Conservation (phyloP, 2,797 vertebrate species). For the Lepus townsendii region DNA sequence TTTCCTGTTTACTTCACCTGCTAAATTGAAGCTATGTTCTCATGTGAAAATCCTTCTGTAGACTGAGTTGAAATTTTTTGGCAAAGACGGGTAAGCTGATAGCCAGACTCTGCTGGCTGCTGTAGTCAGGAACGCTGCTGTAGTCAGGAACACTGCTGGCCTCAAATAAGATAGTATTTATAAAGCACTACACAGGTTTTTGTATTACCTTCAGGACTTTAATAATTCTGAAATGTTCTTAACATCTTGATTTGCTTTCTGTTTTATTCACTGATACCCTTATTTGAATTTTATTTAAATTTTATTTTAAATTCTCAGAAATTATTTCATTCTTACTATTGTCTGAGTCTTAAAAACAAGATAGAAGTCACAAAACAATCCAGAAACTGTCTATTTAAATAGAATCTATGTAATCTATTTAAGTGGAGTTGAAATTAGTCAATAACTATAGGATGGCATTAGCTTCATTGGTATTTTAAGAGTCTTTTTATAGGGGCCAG, state of each 20-base stretch:
- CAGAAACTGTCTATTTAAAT: background rate
- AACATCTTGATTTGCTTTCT: slow-evolving; percentile 39
- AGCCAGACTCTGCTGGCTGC: background rate
- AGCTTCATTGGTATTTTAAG: background rate
- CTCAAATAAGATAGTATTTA: slow-evolving; percentile 22
- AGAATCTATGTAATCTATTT: too few species aligned
- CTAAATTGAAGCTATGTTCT: slow-evolving; percentile 26
- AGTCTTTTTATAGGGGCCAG: background rate
- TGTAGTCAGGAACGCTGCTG: slow-evolving; percentile 3
- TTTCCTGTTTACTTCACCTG: background rate
- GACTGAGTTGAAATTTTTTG: slow-evolving; percentile 33
- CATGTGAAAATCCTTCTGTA: slow-evolving; percentile 7
- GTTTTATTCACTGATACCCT: background rate
- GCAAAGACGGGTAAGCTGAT: slow-evolving; percentile 7
- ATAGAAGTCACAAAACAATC: background rate
- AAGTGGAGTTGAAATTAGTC: too few species aligned
- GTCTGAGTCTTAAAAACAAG: background rate
- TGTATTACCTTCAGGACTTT: slow-evolving; percentile 30
- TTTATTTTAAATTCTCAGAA: background rate
- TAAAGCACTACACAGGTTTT: background rate
- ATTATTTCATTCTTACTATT: background rate
- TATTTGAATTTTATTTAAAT: background rate
- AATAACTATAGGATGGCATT: background rate
- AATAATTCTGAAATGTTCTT: slow-evolving; percentile 40
- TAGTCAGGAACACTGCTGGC: slow-evolving; percentile 4